Conservation (phyloP, 2,113 vertebrate species). For the Scatophagus argus region DNA sequence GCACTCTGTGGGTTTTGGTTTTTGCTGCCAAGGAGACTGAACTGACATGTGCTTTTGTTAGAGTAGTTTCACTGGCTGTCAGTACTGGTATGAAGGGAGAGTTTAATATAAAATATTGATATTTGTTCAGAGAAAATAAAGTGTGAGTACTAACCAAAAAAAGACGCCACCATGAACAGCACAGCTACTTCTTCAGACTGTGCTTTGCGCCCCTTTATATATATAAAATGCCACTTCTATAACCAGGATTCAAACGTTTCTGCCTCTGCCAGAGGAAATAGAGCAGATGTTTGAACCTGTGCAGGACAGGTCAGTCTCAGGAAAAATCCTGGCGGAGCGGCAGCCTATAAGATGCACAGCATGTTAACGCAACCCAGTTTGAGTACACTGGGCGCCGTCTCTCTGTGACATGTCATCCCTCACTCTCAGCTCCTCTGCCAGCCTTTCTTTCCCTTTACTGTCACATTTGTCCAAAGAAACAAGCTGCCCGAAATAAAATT, state of each 20-base stretch:
- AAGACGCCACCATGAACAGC: neutral
- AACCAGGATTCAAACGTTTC: neutral
- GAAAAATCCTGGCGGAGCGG: neutral
- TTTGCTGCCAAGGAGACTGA: conserved; percentile 9
- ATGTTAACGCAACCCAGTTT: neutral
- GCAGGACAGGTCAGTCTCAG: conserved; percentile 15
- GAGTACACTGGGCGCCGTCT: neutral
- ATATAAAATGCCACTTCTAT: neutral
- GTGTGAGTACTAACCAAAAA: neutral
- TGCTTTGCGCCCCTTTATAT: neutral
- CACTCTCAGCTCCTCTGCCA: neutral
- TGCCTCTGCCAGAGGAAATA: conserved; percentile 3
- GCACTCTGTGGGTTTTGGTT: conserved; percentile 1
- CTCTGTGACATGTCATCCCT: conserved; percentile 13
- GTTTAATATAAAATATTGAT: neutral
- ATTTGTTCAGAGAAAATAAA: neutral
- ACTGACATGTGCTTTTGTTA: conserved; percentile 17
- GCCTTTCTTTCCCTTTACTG: neutral
- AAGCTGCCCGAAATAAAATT: neutral
- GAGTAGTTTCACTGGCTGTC: neutral
- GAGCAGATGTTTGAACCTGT: conserved; percentile 27
- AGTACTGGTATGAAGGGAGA: neutral
- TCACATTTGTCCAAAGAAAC: neutral
- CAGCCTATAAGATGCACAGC: neutral
- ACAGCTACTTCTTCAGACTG: neutral